phyloP scores from a whole-genome alignment of 2,888 invertebrate species.

The Allacma fusca region DNA sequence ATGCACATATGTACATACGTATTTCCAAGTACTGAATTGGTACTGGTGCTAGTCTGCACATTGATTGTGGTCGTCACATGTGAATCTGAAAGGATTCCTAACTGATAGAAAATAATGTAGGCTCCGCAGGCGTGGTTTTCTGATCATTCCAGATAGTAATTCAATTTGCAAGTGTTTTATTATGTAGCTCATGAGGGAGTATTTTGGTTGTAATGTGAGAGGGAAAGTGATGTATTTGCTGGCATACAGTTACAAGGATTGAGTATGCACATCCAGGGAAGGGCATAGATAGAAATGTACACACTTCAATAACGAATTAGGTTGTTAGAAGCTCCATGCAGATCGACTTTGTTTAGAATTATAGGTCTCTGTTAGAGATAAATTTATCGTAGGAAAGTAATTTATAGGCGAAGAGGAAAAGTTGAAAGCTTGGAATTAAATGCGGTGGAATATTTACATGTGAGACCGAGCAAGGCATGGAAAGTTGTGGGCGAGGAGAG shows the following conservation, averaged over 20 bases:
- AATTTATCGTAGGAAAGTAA: slow-evolving; percentile 16
- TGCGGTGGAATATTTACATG: neutral
- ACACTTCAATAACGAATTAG: neutral
- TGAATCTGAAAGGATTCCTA: neutral
- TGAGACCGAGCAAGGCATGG: neutral
- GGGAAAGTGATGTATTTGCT: neutral
- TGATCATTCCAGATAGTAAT: slow-evolving; percentile 14
- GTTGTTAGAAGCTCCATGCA: neutral
- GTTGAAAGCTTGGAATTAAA: slow-evolving; percentile 11
- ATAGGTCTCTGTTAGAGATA: neutral
- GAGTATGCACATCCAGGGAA: too few relatives aligned
- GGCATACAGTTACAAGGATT: neutral
- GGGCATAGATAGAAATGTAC: too few relatives aligned
- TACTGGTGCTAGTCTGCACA: too few relatives aligned
- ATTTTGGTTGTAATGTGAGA: neutral
- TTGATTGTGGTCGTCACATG: too few relatives aligned
- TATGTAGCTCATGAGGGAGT: neutral
- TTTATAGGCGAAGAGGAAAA: neutral
- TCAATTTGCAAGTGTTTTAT: slow-evolving; percentile 32
- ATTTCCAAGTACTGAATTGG: too few relatives aligned
- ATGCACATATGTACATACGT: too few relatives aligned
- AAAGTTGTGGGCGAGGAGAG: neutral
- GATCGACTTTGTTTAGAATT: neutral
- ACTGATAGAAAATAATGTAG: neutral
- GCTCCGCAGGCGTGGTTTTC: slow-evolving; percentile 12